Evolutionary conservation across 2,113 vertebrate species (phyloP).

Genomic region (Perca fluviatilis): DNA sequence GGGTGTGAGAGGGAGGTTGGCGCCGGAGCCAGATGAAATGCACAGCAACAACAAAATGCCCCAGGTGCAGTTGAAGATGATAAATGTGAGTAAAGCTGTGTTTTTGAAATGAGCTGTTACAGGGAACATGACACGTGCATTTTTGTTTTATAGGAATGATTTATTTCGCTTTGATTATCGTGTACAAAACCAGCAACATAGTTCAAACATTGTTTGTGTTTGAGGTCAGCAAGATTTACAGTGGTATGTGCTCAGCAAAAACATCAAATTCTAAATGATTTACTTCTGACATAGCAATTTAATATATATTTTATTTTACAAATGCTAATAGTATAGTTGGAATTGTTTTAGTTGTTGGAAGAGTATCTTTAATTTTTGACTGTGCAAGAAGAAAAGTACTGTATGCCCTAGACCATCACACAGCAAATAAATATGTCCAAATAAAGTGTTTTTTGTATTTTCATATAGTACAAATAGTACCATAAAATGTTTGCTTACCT

Average conservation of each 20-base stretch:
- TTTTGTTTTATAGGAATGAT: slow-evolving; percentile 63
- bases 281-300: background rate
- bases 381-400: too few species aligned
- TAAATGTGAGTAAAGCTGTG: slow-evolving; percentile 69
- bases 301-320: background rate
- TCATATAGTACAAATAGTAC: background rate
- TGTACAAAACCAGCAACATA: slow-evolving; percentile 5
- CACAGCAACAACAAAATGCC: slow-evolving; percentile 58
- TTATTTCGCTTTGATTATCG: slow-evolving; percentile 53
- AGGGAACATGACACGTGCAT: slow-evolving; percentile 54
- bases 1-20: slow-evolving; percentile 70
- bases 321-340: background rate
- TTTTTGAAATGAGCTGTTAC: slow-evolving; percentile 68
- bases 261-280: background rate
- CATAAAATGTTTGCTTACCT: background rate
- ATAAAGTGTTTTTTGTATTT: background rate
- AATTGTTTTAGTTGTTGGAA: background rate
- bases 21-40: slow-evolving; percentile 60
- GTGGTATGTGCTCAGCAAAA: background rate
- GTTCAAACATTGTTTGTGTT: slow-evolving; percentile 6
- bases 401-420: background rate
- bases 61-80: slow-evolving; percentile 69
- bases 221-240: slow-evolving; percentile 5
- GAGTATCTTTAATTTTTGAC: background rate
- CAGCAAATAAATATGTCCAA: background rate